Conservation (phyloP, 2,797 vertebrate genomes). For the Eulemur rubriventer region DNA sequence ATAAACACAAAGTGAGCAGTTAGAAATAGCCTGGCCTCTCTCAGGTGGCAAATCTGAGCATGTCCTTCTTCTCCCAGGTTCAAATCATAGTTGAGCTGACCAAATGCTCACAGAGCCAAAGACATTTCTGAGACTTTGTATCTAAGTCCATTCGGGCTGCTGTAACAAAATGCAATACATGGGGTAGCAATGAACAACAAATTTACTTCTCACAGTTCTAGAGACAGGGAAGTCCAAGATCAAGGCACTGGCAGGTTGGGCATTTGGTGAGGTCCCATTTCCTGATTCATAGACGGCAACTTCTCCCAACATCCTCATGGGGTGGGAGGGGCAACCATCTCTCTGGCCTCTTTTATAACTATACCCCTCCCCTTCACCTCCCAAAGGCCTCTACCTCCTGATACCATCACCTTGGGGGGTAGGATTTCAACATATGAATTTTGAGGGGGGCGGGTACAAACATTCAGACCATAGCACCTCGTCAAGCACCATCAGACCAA, state of each 20-base stretch:
- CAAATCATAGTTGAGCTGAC: neutral
- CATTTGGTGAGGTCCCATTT: neutral
- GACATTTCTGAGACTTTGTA: neutral
- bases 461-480: neutral
- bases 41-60: neutral
- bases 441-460: fast-evolving
- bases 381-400: neutral
- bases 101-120: neutral
- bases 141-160: neutral
- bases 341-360: neutral
- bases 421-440: neutral
- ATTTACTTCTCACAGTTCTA: neutral
- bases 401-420: neutral
- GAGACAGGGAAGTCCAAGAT: too few relatives aligned
- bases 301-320: neutral
- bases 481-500: neutral
- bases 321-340: neutral
- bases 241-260: neutral
- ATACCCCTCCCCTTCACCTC: neutral
- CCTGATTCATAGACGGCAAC: neutral
- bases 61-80: neutral
- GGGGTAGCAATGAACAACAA: neutral
- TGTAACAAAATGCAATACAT: neutral
- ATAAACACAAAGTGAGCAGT: neutral
- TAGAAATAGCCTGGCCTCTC: neutral